Evolutionary conservation across 2,113 vertebrate genomes (phyloP), one percentile per base, ranked within the genome.

Genomic region (Eulacestoma nigropectus): DNA sequence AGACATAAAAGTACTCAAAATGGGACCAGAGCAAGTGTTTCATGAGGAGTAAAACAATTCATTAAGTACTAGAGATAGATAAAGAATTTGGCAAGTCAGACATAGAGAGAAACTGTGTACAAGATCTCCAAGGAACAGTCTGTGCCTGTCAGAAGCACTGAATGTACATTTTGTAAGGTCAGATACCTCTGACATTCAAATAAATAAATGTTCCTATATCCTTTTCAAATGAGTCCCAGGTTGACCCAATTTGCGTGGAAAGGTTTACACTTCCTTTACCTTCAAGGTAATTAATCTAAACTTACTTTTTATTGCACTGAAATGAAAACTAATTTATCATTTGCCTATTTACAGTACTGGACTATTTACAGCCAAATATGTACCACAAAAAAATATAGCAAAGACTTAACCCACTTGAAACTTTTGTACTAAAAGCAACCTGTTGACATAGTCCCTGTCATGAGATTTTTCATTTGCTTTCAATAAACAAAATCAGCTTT

Each of bases 251-350:
- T 96, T 96, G 64, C 76, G 93, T 13, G 16, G 42, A 83, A 93
- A 67, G 91, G 42, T 97, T 97, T 97, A 96, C 88, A 55, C 23
- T 95, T 90, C 72, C 87, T 96, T 96, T 85, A 91, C 57, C 85
- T 95, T 96, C 87, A 89, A 93, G 67, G 20, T 84, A 97, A 82
- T 81, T 89, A 17, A 59, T 82, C 52, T 62, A 87, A 94, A 87
- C 80, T 63, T 82, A 70, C 27, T 93, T 96, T 91, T 83, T 44
- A 33, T 13, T 53, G 84, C 60, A 63, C 79, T 89, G 70, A 91
- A 90, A 77, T 60, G 25, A 69, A 86, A 63, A 53, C 16, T 86
- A 47, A 92, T 84, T 86, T 91, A 33, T 76, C 23, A 42, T 87
- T 75, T 84, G 33, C 5, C 14, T 83, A 4, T 96, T 88, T 82